Base-by-base conservation (phyloP, 2,888 invertebrate genomes). In the Ormyrus thymus region DNA sequence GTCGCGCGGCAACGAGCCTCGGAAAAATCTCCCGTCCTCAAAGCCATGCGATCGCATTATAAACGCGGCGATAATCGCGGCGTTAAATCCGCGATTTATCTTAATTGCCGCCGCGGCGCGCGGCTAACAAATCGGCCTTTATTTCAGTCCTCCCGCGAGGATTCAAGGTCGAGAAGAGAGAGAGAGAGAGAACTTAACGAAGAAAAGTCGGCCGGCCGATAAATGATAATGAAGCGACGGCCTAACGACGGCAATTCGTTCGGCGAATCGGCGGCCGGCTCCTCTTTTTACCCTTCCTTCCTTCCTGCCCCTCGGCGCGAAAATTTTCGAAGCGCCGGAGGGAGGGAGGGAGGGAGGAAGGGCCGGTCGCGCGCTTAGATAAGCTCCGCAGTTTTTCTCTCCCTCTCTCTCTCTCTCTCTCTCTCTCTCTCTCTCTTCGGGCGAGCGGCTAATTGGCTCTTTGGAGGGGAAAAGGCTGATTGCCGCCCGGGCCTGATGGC, bases 201-300 rank as follows among this genome's bases (percentile, higher is more conserved):
- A 76, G 79, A 56, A 71, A 76, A 74, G 64, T 58, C 64, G 69
- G n/a, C 43, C 3, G 29, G 29, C 64, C 66, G 71, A 75, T 76
- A 75, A 70, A 59, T 66, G 76, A 73, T 74, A 79, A 62, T 64
- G 75, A 81, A 82, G 64, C 13, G 7, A 2, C 29, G 29, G 45
- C 62, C 69, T 68, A 72, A 76, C 79, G 79, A 76, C 11, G 72
- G 76, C 48, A 71, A 79, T 79, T 79, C 71, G 61, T 76, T 79
- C 76, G 55, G 43, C 79, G n/a, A 64, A n/a, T 9, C 62, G 13
- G 15, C 15, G n/a, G 55, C 69, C 9, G 46, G 46, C 11, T 71
- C 58, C 11, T 56, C 43, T 48, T 70, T 10, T 65, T 10, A 48
- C 43, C 4, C 46, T 13, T 58, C 13, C 46, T 13, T 58, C 13